Base-by-base conservation (phyloP, 1,140 invertebrate genomes). In the Aphaenogaster ashmeadi region DNA sequence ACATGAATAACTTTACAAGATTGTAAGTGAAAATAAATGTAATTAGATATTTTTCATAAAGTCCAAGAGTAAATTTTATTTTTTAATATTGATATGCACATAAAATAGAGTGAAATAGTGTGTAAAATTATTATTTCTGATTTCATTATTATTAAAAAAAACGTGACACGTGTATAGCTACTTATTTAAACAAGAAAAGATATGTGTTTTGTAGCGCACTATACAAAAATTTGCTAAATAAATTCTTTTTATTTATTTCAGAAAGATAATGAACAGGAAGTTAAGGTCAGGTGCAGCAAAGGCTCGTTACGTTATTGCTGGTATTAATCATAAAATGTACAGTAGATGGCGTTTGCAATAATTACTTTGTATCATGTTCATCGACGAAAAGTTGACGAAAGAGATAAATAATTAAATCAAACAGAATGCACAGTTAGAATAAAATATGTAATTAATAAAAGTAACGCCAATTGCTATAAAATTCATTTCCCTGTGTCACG, bases 1-100 rank as follows among this genome's bases (percentile, higher is more conserved):
- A 85, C 27, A 27, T 36, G 21, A 56, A 33, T 44, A 74, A 74
- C 7, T 50, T 58, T 36, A 27, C 6, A 77, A 33, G 18, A 64
- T 84, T 27, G 47, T 71, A 36, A 60, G 8, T 33, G 54, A 15
- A 75, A 84, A 74, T 54, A 83, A 87, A 85, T 74, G 21, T 75
- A 54, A 58, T 44, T 79, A 50, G 44, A 66, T 79, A 79, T 79
- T 79, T 79, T 78, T 78, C 15, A 64, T 64, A 50, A 79, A 64
- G 7, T 47, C 15, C 11, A 36, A 79, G 27, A 78, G 27, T 33
- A 79, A 77, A 56, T 58, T 64, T 47, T 64, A 79, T 21, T 47
- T 78, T 64, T 62, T 47, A 78, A 47, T 64, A 78, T 54, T 72
- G n/a, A 74, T 21, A 38, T 54, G 15, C 18, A 71, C 15, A 54